Percentiles rank a stretch among this genome's conserved stretches.
phyloP scores from a whole-genome alignment of 2,888 invertebrate species.

The Mythimna lalbum region DNA sequence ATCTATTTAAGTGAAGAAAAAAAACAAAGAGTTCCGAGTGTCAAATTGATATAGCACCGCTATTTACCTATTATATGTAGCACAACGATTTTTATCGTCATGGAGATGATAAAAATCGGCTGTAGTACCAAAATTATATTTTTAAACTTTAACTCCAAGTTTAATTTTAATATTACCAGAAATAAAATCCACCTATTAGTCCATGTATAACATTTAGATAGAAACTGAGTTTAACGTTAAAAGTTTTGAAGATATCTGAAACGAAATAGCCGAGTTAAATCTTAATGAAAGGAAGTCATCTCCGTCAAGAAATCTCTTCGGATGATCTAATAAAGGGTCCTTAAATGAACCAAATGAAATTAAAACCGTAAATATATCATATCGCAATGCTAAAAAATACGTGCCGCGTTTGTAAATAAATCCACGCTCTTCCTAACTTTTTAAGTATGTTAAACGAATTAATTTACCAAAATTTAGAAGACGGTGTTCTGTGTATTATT shows the following conservation, averaged over 20 bases:
- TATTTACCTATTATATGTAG: too few relatives aligned
- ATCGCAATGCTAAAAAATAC: slow-evolving; percentile 46
- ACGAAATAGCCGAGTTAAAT: slow-evolving; percentile 44
- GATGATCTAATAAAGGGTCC: slow-evolving; percentile 43
- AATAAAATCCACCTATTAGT: not conserved
- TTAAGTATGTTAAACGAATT: slow-evolving; percentile 42
- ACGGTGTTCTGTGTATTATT: not conserved
- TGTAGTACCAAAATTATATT: too few relatives aligned
- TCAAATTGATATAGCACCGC: too few relatives aligned
- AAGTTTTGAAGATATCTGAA: slow-evolving; percentile 46
- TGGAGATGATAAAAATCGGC: too few relatives aligned
- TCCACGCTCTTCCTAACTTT: slow-evolving; percentile 25
- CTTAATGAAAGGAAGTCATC: slow-evolving; percentile 60
- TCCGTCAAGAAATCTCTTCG: slow-evolving; percentile 43
- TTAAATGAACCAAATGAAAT: slow-evolving; percentile 44
- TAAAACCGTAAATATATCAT: slow-evolving; percentile 41
- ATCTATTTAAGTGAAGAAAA: too few relatives aligned
- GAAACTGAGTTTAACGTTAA: slow-evolving; percentile 28
- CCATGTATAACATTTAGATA: slow-evolving; percentile 35
- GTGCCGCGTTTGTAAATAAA: slow-evolving; percentile 50
- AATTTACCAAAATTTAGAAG: slow-evolving; percentile 38
- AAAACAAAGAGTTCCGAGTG: too few relatives aligned
- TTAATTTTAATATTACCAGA: not conserved
- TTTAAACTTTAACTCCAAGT: not conserved
- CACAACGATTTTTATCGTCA: too few relatives aligned